phyloP scores from a whole-genome alignment of 2,113 vertebrate species.

The Dicerorhinus sumatrensis region DNA sequence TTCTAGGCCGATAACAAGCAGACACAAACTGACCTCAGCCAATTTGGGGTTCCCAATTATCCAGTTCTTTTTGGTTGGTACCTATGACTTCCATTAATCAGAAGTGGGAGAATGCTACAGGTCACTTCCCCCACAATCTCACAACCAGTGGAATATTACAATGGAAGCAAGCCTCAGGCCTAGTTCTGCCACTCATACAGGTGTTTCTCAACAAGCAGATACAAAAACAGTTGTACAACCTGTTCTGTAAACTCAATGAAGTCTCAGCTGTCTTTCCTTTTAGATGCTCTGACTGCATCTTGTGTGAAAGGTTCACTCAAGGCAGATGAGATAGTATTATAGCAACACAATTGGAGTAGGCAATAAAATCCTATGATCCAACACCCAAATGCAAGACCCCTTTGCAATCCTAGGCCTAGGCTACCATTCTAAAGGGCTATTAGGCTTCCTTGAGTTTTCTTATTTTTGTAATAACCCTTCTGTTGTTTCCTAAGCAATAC shows the following conservation, averaged over 20 bases:
- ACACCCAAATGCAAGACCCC: not conserved
- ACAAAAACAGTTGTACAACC: not conserved
- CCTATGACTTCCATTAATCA: not conserved
- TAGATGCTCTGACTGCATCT: not conserved
- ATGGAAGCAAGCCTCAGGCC: not conserved
- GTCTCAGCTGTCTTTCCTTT: conserved; percentile 37
- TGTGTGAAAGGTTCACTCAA: not conserved
- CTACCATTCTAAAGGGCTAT: not conserved
- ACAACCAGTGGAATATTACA: not conserved
- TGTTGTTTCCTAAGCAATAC: conserved; percentile 27
- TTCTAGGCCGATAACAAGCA: conserved; percentile 13
- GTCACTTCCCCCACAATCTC: not conserved
- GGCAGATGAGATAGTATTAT: not conserved
- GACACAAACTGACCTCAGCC: not conserved
- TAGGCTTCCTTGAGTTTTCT: not conserved
- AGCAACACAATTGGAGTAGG: not conserved
- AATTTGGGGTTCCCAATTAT: conserved; percentile 17
- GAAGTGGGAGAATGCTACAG: not conserved
- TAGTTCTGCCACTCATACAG: conserved; percentile 16
- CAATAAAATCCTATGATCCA: conserved; percentile 6
- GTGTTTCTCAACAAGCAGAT: conserved; percentile 17
- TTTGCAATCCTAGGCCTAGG: not conserved
- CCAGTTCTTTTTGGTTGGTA: conserved; percentile 4
- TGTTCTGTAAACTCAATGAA: conserved; percentile 51
- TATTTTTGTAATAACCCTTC: conserved; percentile 23